Evolutionary conservation across 1,140 invertebrate genomes (phyloP).

Genomic region (Diachasma alloeum): DNA sequence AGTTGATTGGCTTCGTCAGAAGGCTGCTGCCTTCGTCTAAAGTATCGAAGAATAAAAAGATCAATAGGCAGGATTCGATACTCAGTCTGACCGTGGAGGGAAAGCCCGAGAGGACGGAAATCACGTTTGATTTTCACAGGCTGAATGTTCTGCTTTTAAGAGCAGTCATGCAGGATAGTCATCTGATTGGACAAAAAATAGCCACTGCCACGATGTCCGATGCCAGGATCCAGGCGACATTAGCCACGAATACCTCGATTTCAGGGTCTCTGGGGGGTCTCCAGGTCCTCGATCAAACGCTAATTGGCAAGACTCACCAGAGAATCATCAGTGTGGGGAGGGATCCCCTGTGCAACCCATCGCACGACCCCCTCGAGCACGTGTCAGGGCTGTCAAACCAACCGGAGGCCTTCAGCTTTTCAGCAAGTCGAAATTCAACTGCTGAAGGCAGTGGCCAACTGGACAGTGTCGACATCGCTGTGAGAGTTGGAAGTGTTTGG

Average conservation of each 20-base stretch:
- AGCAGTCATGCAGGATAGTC: slow-evolving; percentile 77
- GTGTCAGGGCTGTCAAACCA: slow-evolving; percentile 41
- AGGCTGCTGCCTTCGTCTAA: slow-evolving; percentile 72
- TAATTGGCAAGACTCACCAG: slow-evolving; percentile 83
- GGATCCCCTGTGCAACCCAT: slow-evolving; percentile 71
- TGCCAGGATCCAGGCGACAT: slow-evolving; percentile 87
- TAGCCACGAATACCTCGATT: slow-evolving; percentile 72
- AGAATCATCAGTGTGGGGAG: slow-evolving; percentile 86
- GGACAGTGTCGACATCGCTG: slow-evolving; percentile 51
- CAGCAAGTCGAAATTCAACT: slow-evolving; percentile 52
- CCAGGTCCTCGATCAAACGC: slow-evolving; percentile 89
- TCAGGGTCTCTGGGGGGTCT: slow-evolving; percentile 89
- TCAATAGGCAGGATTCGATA: slow-evolving; percentile 49
- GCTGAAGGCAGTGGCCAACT: slow-evolving; percentile 2
- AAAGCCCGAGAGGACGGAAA: slow-evolving; percentile 70
- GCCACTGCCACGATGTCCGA: slow-evolving; percentile 91
- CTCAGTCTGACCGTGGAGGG: slow-evolving; percentile 50
- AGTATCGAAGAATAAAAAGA: slow-evolving; percentile 35
- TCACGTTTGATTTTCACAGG: slow-evolving; percentile 92
- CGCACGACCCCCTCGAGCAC: slow-evolving; percentile 45
- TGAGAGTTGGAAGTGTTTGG: slow-evolving; percentile 90
- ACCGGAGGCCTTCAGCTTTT: slow-evolving; percentile 57
- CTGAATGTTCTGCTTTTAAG: slow-evolving; percentile 87
- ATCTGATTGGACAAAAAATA: slow-evolving; percentile 83
- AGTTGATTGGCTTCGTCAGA: slow-evolving; percentile 86